Evolutionary conservation across 2,888 invertebrate genomes (phyloP).

Genomic region (Cenopis cana): DNA sequence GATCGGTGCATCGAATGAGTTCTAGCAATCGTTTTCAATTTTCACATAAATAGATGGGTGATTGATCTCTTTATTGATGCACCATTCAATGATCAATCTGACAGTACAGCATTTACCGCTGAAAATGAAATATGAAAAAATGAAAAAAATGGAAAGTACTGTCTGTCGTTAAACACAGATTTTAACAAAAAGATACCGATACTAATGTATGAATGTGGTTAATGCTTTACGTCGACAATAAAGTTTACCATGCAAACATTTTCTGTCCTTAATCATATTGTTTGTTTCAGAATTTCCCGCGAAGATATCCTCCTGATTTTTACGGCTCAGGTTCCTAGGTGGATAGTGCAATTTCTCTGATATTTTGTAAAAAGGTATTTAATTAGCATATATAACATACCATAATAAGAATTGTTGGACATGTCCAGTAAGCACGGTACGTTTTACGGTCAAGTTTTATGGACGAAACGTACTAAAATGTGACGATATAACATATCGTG

Average conservation of each 20-base stretch:
- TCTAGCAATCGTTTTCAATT: too few species aligned
- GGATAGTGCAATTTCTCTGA: background rate
- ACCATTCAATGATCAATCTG: background rate
- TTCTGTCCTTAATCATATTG: background rate
- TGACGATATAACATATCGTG: too few species aligned
- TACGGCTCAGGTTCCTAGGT: slow-evolving; percentile 15
- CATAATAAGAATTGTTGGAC: slow-evolving; percentile 13
- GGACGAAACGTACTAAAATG: too few species aligned
- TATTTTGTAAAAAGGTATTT: background rate
- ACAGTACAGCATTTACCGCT: too few species aligned
- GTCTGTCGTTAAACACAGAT: too few species aligned
- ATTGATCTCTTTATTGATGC: background rate
- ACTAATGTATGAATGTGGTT: too few species aligned
- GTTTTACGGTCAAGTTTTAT: too few species aligned
- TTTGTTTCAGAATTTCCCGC: slow-evolving; percentile 37
- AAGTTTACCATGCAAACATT: background rate
- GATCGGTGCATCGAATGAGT: background rate
- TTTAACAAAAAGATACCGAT: too few species aligned
- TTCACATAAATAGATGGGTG: too few species aligned
- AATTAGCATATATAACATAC: slow-evolving; percentile 1
- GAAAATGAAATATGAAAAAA: too few species aligned
- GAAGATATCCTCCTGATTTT: slow-evolving; percentile 28
- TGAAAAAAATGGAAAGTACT: too few species aligned
- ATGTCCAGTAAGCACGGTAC: background rate
- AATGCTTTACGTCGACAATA: too few species aligned